These are phyloP conservation scores for Hylaeus volcanicus DNA, from an alignment of 1,140 invertebrate species.

Conservation along the genomic window DNA sequence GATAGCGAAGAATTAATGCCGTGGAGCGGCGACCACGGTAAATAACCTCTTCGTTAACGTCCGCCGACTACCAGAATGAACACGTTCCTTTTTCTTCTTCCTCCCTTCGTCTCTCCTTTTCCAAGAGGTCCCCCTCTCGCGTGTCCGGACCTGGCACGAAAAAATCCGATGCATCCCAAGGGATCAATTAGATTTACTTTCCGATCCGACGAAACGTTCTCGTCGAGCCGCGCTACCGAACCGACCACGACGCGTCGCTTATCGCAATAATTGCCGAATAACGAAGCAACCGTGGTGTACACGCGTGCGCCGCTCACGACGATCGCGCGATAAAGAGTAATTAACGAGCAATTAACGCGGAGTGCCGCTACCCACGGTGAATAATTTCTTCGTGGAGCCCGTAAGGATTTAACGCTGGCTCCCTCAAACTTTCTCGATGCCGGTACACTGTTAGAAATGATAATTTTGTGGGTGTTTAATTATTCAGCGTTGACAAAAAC, in stretches of 20 bases:
- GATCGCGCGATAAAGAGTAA: constrained; percentile 42
- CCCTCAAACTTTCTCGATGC: neutral
- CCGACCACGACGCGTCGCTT: neutral
- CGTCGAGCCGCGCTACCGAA: neutral
- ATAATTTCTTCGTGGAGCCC: constrained; percentile 17
- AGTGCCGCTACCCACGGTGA: neutral
- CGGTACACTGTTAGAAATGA: too few species aligned
- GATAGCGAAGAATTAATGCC: constrained; percentile 60
- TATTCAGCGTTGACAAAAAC: too few species aligned
- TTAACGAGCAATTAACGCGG: constrained; percentile 49
- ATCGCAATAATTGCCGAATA: constrained; percentile 47
- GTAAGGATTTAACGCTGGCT: constrained; percentile 4
- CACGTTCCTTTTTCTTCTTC: neutral
- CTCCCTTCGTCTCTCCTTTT: too few species aligned
- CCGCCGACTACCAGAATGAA: constrained; percentile 21
- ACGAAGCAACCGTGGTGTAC: constrained; percentile 20
- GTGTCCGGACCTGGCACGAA: neutral
- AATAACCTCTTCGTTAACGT: constrained; percentile 58
- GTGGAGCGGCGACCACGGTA: constrained; percentile 31
- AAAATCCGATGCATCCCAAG: constrained; percentile 7
- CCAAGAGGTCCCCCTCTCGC: neutral
- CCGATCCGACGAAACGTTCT: neutral
- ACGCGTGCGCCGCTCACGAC: constrained; percentile 18
- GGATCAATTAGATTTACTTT: constrained; percentile 40
- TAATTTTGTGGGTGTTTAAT: too few species aligned